Percentiles rank a stretch among this genome's conserved stretches.
phyloP scores from a whole-genome alignment of 2,888 invertebrate species.

The Conomelus anceps region DNA sequence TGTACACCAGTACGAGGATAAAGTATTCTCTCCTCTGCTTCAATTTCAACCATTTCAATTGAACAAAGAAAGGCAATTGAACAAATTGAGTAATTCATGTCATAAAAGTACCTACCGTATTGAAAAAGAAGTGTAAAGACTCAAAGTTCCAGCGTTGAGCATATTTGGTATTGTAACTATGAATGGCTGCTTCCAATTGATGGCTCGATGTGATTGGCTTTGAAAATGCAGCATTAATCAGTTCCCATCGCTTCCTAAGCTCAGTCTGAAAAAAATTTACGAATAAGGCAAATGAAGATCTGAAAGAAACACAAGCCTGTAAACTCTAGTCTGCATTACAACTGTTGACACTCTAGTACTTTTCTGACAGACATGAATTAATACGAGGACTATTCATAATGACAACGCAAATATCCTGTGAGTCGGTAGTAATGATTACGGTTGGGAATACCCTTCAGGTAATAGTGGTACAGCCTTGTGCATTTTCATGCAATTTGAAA shows the following conservation, averaged over 20 bases:
- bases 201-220: slow-evolving; percentile 56
- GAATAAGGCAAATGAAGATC: too few species aligned
- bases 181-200: slow-evolving; percentile 62
- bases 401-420: too few species aligned
- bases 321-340: too few species aligned
- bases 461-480: too few species aligned
- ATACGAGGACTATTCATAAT: too few species aligned
- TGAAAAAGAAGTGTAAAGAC: slow-evolving; percentile 62
- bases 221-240: slow-evolving; percentile 59
- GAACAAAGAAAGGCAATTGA: neutral
- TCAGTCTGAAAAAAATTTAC: slow-evolving; percentile 19
- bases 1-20: slow-evolving; percentile 63
- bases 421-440: too few species aligned
- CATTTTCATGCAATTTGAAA: too few species aligned
- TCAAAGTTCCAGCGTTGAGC: slow-evolving; percentile 58
- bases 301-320: too few species aligned
- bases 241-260: slow-evolving; percentile 54
- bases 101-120: slow-evolving; percentile 48
- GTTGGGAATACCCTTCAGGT: too few species aligned
- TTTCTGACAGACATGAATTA: too few species aligned
- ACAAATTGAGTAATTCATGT: neutral
- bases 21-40: slow-evolving; percentile 58
- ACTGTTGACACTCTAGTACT: too few species aligned
- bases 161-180: slow-evolving; percentile 65
- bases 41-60: slow-evolving; percentile 50